These are phyloP conservation scores for Carcina quercana DNA, from an alignment of 2,888 invertebrate species.

Conservation along the genomic window DNA sequence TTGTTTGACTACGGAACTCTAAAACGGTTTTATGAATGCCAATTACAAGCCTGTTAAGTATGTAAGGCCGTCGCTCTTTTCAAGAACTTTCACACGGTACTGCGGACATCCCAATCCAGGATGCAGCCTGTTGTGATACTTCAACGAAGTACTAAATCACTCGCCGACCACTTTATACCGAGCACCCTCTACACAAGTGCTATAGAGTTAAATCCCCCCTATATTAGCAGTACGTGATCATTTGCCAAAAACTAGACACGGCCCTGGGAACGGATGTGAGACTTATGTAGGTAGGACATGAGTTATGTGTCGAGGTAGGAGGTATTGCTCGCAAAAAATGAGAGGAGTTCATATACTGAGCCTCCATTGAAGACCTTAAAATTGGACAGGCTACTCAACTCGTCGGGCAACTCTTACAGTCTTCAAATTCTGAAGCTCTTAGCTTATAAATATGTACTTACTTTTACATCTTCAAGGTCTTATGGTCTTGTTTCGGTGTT, in stretches of 20 bases:
- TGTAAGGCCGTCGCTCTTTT: neutral
- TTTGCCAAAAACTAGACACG: conserved; percentile 33
- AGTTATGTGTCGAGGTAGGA: conserved; percentile 20
- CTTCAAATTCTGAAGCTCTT: no score
- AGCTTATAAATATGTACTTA: no score
- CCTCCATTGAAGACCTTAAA: no score
- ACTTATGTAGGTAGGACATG: conserved; percentile 13
- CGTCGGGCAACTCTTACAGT: no score
- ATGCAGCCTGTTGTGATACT: conserved; percentile 27
- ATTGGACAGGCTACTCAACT: no score
- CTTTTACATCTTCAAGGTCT: no score
- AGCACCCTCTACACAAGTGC: conserved; percentile 10
- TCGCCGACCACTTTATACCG: conserved; percentile 5
- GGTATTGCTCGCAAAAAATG: conserved; percentile 16
- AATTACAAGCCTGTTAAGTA: neutral
- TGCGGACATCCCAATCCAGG: conserved; percentile 43
- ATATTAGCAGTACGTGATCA: conserved; percentile 47
- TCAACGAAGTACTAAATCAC: conserved; percentile 22
- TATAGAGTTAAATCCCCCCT: conserved; percentile 28
- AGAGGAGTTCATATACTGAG: no score
- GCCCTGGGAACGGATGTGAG: conserved; percentile 56
- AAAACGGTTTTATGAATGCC: no score
- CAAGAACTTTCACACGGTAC: conserved; percentile 43
- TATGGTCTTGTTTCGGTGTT: no score
- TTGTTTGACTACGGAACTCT: no score